Evolutionary conservation across 92 coral and sea anemone genomes (phyloP).

Genomic region (Pocillopora meandrina): DNA sequence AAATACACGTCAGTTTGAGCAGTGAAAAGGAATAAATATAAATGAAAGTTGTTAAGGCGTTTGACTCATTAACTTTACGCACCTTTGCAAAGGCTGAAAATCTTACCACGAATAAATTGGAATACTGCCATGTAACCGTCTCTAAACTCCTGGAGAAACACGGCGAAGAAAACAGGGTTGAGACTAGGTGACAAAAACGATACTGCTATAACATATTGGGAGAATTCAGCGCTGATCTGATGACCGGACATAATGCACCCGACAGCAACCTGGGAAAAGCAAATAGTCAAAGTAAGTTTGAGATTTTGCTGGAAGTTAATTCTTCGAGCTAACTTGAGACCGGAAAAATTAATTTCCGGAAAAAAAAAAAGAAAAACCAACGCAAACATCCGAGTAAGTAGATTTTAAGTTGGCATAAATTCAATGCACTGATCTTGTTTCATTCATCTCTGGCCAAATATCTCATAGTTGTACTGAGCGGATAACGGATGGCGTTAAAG

Average conservation of each 20-base stretch:
- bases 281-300: too few species aligned
- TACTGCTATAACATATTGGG: slow-evolving; percentile 67
- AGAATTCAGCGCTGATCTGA: slow-evolving; percentile 49
- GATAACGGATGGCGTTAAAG: too few species aligned
- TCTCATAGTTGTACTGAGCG: too few species aligned
- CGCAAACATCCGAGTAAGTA: too few species aligned
- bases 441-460: too few species aligned
- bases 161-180: slow-evolving; percentile 66
- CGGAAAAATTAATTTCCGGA: too few species aligned
- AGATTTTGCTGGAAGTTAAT: too few species aligned
- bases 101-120: not conserved
- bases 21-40: not conserved
- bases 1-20: not conserved
- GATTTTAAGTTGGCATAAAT: too few species aligned
- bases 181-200: slow-evolving; percentile 71
- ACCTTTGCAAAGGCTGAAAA: slow-evolving; percentile 26
- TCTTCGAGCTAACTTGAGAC: too few species aligned
- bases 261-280: slow-evolving; percentile 65
- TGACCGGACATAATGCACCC: slow-evolving; percentile 75
- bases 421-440: too few species aligned
- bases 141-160: slow-evolving; percentile 63
- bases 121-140: slow-evolving; percentile 57
- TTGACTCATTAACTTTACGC: not conserved
- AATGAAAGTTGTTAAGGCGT: not conserved
- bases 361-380: too few species aligned